These are phyloP conservation scores for Zingel zingel DNA, from an alignment of 2,113 vertebrate genomes.

Conservation along the genomic window DNA sequence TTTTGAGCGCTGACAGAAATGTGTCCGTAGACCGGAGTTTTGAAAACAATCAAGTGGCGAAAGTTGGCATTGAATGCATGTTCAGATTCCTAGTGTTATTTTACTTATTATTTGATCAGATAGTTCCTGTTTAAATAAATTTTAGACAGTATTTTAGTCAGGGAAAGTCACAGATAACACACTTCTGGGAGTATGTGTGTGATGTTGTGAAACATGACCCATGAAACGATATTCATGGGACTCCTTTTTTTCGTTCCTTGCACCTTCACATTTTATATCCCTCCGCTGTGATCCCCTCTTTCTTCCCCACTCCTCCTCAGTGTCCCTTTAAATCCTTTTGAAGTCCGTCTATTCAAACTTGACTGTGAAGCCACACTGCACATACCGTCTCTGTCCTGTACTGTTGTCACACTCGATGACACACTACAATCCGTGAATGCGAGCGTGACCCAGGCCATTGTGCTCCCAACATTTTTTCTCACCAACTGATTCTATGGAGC, in stretches of 20 bases:
- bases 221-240: no score
- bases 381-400: conserved; percentile 12
- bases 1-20: no score
- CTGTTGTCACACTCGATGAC: conserved; percentile 53
- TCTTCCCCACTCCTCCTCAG: background rate
- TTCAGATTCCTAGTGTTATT: background rate
- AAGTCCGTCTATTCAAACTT: conserved; percentile 35
- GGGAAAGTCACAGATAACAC: no score
- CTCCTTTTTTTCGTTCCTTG: no score
- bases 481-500: conserved; percentile 34
- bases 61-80: background rate
- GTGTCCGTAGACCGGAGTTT: no score
- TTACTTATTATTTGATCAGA: background rate
- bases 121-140: background rate
- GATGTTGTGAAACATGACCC: no score
- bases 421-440: conserved; percentile 11
- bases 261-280: background rate
- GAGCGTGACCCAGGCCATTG: conserved; percentile 56
- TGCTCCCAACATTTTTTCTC: conserved; percentile 52
- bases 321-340: conserved; percentile 37
- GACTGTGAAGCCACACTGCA: conserved; percentile 24
- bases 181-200: no score
- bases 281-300: background rate
- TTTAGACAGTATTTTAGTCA: no score
- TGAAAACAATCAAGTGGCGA: no score